Evolutionary conservation across 2,888 invertebrate genomes (phyloP).

Genomic region (Cyrtodaria siliqua): DNA sequence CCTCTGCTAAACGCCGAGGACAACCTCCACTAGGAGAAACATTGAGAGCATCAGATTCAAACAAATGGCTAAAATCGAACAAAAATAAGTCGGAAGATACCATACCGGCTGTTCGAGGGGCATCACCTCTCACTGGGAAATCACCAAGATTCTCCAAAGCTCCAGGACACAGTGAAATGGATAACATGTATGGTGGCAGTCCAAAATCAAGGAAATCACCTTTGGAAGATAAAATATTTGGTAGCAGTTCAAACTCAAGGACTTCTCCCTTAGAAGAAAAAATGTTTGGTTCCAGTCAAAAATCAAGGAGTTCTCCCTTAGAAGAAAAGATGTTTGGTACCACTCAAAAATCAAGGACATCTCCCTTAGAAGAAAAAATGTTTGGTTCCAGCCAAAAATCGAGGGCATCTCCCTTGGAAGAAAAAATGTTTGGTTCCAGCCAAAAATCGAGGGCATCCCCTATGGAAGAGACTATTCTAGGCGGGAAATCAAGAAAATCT

Average conservation of each 20-base stretch:
- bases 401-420: slow-evolving; percentile 26
- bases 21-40: slow-evolving; percentile 63
- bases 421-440: slow-evolving; percentile 8
- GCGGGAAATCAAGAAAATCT: slow-evolving; percentile 11
- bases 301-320: no score
- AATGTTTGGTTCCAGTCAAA: slow-evolving; percentile 10
- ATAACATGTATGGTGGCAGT: slow-evolving; percentile 52
- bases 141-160: slow-evolving; percentile 42
- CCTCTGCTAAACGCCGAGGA: slow-evolving; percentile 67
- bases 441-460: no score
- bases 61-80: slow-evolving; percentile 58
- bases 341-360: slow-evolving; percentile 33
- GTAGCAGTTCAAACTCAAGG: slow-evolving; percentile 4
- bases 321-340: no score
- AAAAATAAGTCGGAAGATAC: slow-evolving; percentile 14
- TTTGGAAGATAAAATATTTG: slow-evolving; percentile 22
- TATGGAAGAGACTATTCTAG: no score
- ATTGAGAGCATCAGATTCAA: slow-evolving; percentile 54
- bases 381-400: slow-evolving; percentile 20
- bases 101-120: slow-evolving; percentile 39
- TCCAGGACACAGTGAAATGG: slow-evolving; percentile 41
- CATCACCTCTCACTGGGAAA: slow-evolving; percentile 39
- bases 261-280: no score
- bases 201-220: slow-evolving; percentile 40
- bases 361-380: slow-evolving; percentile 32